A percentile compares a stretch with the other conserved stretches of the same genome.
Conservation (phyloP, 2,113 vertebrate genomes). For the Apodemus speciosus region DNA sequence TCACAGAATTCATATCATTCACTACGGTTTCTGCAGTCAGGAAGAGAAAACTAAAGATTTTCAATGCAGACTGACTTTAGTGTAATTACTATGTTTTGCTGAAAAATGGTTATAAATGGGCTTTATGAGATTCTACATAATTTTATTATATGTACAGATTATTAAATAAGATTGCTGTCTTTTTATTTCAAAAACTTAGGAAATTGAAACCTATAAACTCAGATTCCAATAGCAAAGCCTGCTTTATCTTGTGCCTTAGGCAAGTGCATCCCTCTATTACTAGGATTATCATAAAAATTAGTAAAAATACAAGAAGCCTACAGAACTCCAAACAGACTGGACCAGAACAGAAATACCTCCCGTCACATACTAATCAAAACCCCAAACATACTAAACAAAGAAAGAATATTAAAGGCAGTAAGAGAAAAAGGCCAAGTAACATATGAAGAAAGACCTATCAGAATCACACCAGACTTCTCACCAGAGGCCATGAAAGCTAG, state of each 20-base stretch:
- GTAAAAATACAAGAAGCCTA: too few relatives aligned
- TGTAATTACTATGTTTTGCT: conserved; percentile 50
- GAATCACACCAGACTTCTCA: too few relatives aligned
- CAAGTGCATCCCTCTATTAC: not conserved
- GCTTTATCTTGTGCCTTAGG: not conserved
- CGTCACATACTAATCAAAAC: too few relatives aligned
- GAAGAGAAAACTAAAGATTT: conserved; percentile 32
- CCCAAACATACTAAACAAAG: too few relatives aligned
- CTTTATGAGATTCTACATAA: conserved; percentile 34
- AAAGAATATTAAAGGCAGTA: too few relatives aligned
- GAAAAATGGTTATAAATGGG: not conserved
- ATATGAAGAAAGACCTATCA: too few relatives aligned
- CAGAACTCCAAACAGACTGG: too few relatives aligned
- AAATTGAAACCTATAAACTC: not conserved
- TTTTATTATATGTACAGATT: conserved; percentile 40
- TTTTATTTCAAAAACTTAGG: too few relatives aligned
- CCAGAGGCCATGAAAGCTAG: too few relatives aligned
- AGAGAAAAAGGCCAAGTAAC: too few relatives aligned
- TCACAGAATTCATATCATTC: conserved; percentile 29
- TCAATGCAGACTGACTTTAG: not conserved
- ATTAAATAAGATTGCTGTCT: too few relatives aligned
- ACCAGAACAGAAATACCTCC: too few relatives aligned
- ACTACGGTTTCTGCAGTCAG: conserved; percentile 20
- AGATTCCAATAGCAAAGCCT: not conserved
- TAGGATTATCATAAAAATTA: conserved; percentile 5